Base-by-base conservation (phyloP, 2,888 invertebrate genomes). In the Aphidius colemani region DNA sequence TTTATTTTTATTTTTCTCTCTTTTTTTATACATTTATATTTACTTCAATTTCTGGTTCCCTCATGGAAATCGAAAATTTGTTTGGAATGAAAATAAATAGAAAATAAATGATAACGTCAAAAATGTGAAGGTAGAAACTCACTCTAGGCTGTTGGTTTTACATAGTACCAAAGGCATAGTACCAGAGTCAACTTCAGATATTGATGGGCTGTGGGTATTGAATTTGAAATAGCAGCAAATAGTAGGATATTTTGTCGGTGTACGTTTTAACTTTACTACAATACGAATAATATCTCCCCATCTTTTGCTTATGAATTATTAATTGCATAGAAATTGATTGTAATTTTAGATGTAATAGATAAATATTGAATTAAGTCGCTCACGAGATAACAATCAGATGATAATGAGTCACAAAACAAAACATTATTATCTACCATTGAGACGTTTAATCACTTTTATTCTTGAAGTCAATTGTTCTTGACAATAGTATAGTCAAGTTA, bases 141-240 rank as follows among this genome's bases (percentile, higher is more conserved):
- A 43, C 64, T 48, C 61, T 40, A 49, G 61, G 63, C 43, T 50
- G 59, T 49, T 69, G 70, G 73, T 70, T 74, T 73, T 72, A 71
- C 75, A 74, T 73, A 18, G 2, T 18, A 18, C 18, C 18, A 18
- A 18, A n/a, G n/a, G 74, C 75, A 78, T 76, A 67, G 72, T 70
- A 53, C 64, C 65, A 68, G 61, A 74, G 76, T 76, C 78, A 75
- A 76, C 75, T 78, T 71, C 74, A 71, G 75, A 72, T 73, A 72
- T 73, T 70, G 58, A 61, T 55, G 53, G 44, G 51, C 53, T 45
- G 40, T 61, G 67, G 71, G 71, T 76, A 78, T 78, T 78, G 76
- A 76, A 75, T 75, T 76, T 70, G 70, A 72, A 77, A 77, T 73
- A 71, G 73, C 68, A 69, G 75, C 48, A 57, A 57, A 57, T 57